Evolutionary conservation across 1,140 invertebrate genomes (phyloP).

Genomic region (Campodea augens): DNA sequence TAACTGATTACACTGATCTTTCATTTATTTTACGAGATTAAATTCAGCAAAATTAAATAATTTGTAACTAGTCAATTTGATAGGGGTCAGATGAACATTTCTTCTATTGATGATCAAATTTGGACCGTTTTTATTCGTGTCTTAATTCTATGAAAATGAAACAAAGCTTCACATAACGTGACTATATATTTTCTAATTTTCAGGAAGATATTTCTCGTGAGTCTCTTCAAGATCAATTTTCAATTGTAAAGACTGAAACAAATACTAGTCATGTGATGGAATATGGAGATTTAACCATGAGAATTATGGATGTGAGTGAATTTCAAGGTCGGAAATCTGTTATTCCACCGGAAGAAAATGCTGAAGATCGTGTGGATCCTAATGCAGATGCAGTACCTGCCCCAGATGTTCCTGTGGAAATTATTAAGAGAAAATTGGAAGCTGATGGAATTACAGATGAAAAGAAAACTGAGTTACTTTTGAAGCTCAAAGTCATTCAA

Average conservation of each 20-base stretch:
- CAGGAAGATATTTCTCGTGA: slow-evolving; percentile 32
- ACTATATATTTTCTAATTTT: slow-evolving; percentile 7
- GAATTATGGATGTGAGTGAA: slow-evolving; percentile 21
- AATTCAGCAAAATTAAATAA: no score
- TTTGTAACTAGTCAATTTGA: no score
- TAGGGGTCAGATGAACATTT: slow-evolving; percentile 4
- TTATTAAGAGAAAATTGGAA: slow-evolving; percentile 18
- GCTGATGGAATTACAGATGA: neutral
- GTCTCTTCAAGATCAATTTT: slow-evolving; percentile 34
- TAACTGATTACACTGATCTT: no score
- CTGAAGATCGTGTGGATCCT: slow-evolving; percentile 2
- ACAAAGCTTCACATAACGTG: no score
- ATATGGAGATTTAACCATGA: slow-evolving; percentile 32
- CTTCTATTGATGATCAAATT: neutral
- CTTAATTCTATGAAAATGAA: no score
- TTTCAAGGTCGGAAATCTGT: slow-evolving; percentile 21
- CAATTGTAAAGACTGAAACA: slow-evolving; percentile 34
- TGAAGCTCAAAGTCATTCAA: neutral
- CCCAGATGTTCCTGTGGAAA: slow-evolving; percentile 23
- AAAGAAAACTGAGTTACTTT: neutral
- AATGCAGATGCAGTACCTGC: slow-evolving; percentile 23
- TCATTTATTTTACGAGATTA: no score
- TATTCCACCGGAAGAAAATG: neutral
- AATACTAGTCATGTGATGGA: slow-evolving; percentile 38
- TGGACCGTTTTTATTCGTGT: no score